These are phyloP conservation scores for Drosophila pseudotakahashii DNA, from an alignment of 2,888 invertebrate genomes.

Conservation along the genomic window DNA sequence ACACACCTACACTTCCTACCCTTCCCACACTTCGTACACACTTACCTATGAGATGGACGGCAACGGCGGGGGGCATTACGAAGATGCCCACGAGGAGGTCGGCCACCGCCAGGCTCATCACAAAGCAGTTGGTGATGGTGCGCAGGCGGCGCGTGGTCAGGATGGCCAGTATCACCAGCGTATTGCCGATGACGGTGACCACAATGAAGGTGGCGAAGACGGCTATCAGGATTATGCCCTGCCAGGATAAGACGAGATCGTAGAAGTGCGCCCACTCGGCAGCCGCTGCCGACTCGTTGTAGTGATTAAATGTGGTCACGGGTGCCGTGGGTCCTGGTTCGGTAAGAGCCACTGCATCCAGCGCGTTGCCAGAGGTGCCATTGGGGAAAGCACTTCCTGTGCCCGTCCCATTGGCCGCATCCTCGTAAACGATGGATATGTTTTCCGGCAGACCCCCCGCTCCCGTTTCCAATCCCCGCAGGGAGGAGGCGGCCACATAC, in stretches of 20 bases:
- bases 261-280: constrained; percentile 81
- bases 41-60: constrained; percentile 91
- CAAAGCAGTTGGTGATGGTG: constrained; percentile 97
- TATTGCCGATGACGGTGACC: constrained; percentile 93
- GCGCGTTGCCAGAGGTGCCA: constrained; percentile 11
- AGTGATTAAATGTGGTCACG: constrained; percentile 60
- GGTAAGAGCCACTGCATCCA: constrained; percentile 27
- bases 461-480: constrained; percentile 48
- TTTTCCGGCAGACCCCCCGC: constrained; percentile 53
- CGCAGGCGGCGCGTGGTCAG: constrained; percentile 93
- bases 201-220: constrained; percentile 89
- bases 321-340: constrained; percentile 33
- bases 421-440: constrained; percentile 63
- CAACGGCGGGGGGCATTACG: constrained; percentile 98
- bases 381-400: constrained; percentile 2
- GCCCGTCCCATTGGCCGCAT: constrained; percentile 40
- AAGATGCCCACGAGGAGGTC: constrained; percentile 96
- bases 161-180: constrained; percentile 94
- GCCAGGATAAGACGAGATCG: constrained; percentile 82
- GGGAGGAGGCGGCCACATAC: constrained; percentile 69
- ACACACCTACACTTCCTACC: background rate
- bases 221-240: constrained; percentile 87
- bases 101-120: constrained; percentile 96
- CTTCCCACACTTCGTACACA: constrained; percentile 28
- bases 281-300: constrained; percentile 70